Evolutionary conservation across 2,888 invertebrate species (phyloP).

Genomic region (Acronicta alni): DNA sequence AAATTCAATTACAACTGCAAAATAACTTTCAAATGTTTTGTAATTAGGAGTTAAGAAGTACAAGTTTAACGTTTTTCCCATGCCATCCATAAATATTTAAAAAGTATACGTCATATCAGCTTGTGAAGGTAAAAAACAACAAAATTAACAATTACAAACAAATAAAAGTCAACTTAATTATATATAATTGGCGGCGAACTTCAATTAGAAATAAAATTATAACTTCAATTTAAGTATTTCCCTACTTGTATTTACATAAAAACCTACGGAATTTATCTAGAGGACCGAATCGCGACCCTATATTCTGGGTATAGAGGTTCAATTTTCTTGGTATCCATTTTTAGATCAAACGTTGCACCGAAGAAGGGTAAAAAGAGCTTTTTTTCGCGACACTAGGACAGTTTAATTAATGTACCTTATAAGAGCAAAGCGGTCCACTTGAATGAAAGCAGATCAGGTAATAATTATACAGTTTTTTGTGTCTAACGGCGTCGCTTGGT

Average conservation of each 20-base stretch:
- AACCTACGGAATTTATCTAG: slow-evolving; percentile 3
- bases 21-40: slow-evolving; percentile 19
- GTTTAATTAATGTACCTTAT: slow-evolving; percentile 65
- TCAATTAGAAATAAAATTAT: slow-evolving; percentile 35
- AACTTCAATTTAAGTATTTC: slow-evolving; percentile 39
- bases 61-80: not conserved
- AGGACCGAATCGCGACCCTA: not conserved
- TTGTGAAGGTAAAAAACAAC: not conserved
- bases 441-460: slow-evolving; percentile 61
- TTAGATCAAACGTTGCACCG: slow-evolving; percentile 53
- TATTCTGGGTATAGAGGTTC: not conserved
- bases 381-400: slow-evolving; percentile 49
- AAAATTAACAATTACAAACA: slow-evolving; percentile 12
- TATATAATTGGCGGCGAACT: slow-evolving; percentile 31
- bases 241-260: slow-evolving; percentile 41
- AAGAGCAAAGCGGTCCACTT: slow-evolving; percentile 56
- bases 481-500: slow-evolving; percentile 32
- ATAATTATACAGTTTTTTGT: slow-evolving; percentile 60
- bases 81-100: no score
- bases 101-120: no score
- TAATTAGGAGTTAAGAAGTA: slow-evolving; percentile 4
- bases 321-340: slow-evolving; percentile 12
- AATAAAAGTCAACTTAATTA: slow-evolving; percentile 39
- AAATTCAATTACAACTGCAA: slow-evolving; percentile 35
- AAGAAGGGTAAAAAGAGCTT: slow-evolving; percentile 34